These are phyloP conservation scores for Ibycter americanus DNA, from an alignment of 2,797 vertebrate genomes.

Conservation along the genomic window DNA sequence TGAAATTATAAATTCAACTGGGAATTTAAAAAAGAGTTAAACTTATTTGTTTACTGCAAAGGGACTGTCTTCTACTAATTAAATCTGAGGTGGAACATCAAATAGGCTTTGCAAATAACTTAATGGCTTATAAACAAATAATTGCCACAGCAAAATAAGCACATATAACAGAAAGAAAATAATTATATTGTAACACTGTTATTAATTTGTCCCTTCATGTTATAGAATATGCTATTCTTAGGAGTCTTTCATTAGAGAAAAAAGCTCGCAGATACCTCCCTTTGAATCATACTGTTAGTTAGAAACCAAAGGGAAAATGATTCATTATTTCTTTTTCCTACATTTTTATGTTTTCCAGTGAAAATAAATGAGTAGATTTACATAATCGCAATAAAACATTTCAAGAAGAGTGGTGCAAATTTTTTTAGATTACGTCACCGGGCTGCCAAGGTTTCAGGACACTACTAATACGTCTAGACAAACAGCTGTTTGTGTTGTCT, in stretches of 20 bases:
- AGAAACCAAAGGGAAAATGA: not conserved
- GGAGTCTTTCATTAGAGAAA: not conserved
- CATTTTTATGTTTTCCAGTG: conserved; percentile 24
- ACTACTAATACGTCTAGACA: conserved; percentile 44
- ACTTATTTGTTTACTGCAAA: conserved; percentile 31
- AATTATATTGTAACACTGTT: not conserved
- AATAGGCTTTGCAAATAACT: conserved; percentile 18
- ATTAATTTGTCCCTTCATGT: conserved; percentile 23
- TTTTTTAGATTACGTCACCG: not conserved
- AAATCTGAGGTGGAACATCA: not conserved
- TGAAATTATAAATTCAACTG: conserved; percentile 14
- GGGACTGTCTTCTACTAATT: conserved; percentile 44
- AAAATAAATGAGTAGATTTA: conserved; percentile 39
- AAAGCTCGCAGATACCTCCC: not conserved
- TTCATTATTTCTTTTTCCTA: not conserved
- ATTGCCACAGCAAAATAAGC: not conserved
- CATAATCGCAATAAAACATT: conserved; percentile 21
- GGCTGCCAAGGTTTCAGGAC: conserved; percentile 26
- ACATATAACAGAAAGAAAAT: not conserved
- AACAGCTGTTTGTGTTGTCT: conserved; percentile 43
- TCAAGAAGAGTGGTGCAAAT: not conserved
- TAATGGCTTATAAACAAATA: conserved; percentile 34
- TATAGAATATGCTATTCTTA: conserved; percentile 4
- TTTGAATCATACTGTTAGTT: conserved; percentile 27
- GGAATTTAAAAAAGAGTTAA: conserved; percentile 33